Base-by-base conservation (phyloP, 2,113 vertebrate genomes). In the Benitochromis conjunctus region DNA sequence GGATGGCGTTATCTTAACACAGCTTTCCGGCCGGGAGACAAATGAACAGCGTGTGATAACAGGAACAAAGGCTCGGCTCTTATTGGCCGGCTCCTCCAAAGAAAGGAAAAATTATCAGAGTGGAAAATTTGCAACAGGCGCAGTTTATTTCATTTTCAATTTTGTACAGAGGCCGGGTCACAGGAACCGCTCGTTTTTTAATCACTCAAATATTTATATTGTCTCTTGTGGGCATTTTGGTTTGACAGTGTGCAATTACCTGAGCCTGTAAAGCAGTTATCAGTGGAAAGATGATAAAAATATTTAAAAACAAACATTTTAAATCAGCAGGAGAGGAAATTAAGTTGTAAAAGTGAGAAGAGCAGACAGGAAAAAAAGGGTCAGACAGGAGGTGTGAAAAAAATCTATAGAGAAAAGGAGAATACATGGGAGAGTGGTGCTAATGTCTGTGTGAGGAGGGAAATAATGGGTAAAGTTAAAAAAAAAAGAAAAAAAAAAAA, bases 201-300 rank as follows among this genome's bases (percentile, higher is more conserved):
- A 92, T 94, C 95, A 92, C 95, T 96, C 96, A 97, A 96, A 98
- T 97, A 97, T 97, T 97, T 96, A 96, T 96, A 94, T 95, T 95
- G 95, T 93, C 93, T 96, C 91, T 94, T 88, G 94, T 88, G 91
- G 94, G 89, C 78, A 53, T 88, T 87, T 56, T 79, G 56, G 60
- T 95, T 94, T 96, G 92, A 91, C 92, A 91, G 94, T 87, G 91
- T 84, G 95, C 95, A 95, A 96, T 96, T 94, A 93, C 90, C 88
- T 78, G 71, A 85, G 51, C 91, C 91, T 95, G 95, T 97, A 97
- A 97, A 97, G 95, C 92, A 87, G 88, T 91, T 95, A 97, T 96
- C 94, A 96, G 90, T 4, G 64, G 53, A 88, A 88, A 79, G 53
- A 93, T 89, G 94, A 97, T 97, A 96, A 97, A 93, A 87, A 90